Evolutionary conservation across 2,113 vertebrate genomes (phyloP), one percentile per base, ranked within the genome.

Genomic region (Heloderma charlesbogerti): DNA sequence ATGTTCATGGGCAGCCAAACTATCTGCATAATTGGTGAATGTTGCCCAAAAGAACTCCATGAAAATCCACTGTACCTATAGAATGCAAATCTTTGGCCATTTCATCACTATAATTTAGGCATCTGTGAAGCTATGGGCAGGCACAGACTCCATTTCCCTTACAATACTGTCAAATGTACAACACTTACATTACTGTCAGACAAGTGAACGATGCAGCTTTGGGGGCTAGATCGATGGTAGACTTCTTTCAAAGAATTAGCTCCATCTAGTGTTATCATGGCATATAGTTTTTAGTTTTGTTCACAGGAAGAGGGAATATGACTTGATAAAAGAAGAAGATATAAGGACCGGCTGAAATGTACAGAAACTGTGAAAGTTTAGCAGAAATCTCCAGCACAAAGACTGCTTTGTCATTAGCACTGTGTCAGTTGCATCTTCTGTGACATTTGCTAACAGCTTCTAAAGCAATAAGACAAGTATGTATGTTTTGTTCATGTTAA

Each of bases 261-360:
- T 79, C 97, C 97, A 97, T 92, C 97, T 98, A 96, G 96, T 96
- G 97, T 90, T 81, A 54, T 0, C 78, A 13, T 25, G 43, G 86
- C 29, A 81, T 60, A 91, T 66, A 0, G 48, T 84, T 84, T 84
- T 54, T 74, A 86, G 82, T 37, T 75, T 7, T 77, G 10, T 79
- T 89, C 43, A 31, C 2, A 69, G 22, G 25, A 34, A 15, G 22
- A 20, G 25, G 34, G 4, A 40, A 54, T 25, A 67, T 16, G 66
- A 8, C 34, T 45, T 90, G 29, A n/a, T 13, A n/a, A 51, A 48
- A 29, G 15, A 85, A 37, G 3, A 84, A 63, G 54, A 15, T 13
- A 48, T 18, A 7, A 69, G 43, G 45, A 40, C 13, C 37, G 18
- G 25, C 22, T 63, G 31, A 72, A 43, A 57, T 34, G 22, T 81